These are phyloP conservation scores for Nycticebus coucang DNA, from an alignment of 2,113 vertebrate species.

Conservation along the genomic window DNA sequence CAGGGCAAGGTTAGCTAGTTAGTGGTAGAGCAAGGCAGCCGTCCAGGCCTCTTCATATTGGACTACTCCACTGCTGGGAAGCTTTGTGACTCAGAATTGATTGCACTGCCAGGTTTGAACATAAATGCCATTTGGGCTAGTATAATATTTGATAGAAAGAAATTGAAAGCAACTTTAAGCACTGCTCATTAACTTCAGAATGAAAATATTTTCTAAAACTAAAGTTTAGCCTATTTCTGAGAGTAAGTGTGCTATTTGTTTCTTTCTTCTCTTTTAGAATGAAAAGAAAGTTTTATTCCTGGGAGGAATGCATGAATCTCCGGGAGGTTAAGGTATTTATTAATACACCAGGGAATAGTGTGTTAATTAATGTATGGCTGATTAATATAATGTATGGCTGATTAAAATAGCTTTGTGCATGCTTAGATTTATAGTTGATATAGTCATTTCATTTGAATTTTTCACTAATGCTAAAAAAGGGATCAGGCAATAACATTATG, in stretches of 20 bases:
- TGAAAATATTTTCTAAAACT: background rate
- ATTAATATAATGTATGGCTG: conserved; percentile 42
- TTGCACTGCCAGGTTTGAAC: background rate
- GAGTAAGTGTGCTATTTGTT: conserved; percentile 57
- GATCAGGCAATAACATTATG: background rate
- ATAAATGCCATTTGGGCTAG: background rate
- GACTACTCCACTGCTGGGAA: background rate
- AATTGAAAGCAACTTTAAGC: conserved; percentile 3
- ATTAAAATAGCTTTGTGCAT: conserved; percentile 11
- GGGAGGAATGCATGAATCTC: conserved; percentile 99
- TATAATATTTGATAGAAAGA: conserved; percentile 17
- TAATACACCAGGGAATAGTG: background rate
- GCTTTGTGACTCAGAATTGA: background rate
- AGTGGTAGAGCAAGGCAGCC: background rate
- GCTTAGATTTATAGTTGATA: background rate
- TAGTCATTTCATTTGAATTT: background rate
- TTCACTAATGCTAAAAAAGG: background rate
- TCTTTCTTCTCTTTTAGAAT: conserved; percentile 87
- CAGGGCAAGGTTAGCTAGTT: background rate
- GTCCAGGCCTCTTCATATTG: background rate
- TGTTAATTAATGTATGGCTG: conserved; percentile 18
- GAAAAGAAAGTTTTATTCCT: conserved; percentile 99
- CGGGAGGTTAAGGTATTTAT: conserved; percentile 95
- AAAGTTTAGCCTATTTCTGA: background rate
- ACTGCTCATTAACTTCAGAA: background rate